Evolutionary conservation across 2,113 vertebrate species (phyloP), one percentile per base, ranked within the genome.

Genomic region (Centropristis striata): DNA sequence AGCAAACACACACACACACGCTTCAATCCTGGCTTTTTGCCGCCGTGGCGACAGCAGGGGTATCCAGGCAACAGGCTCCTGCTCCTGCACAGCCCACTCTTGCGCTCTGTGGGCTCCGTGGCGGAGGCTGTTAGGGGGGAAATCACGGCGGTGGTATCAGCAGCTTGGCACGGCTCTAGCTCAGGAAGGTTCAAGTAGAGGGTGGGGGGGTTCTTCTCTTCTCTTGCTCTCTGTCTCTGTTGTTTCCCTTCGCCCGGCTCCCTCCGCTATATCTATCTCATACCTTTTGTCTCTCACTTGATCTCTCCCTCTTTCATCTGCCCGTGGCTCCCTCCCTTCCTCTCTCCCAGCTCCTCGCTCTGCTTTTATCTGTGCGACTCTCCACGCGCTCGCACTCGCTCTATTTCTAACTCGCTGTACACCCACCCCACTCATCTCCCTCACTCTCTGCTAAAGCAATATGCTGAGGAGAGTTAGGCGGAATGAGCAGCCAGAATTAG

Each of bases 1-100:
- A 59, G 58, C 69, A 66, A 72, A 63, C 42, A 44, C n/a, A 36
- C 57, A 47, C 69, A 10, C 60, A 46, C 58, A 42, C 55, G 2
- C 59, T 54, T 80, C 61, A 23, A 18, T 81, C 75, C 74, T 80
- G 78, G 87, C 73, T 73, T 37, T 28, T 54, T 14, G 47, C 70
- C 71, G 16, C 80, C 21, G 81, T 36, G 69, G 85, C 47, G 51
- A 88, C 75, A 69, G 75, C 68, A 41, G 57, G 60, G 85, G 91
- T 93, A 86, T 92, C 92, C 90, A 92, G 91, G 92, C 92, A 93
- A 93, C 92, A 92, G 92, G 90, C 84, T 88, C 83, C 64, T 54
- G 77, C 53, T 80, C 25, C 75, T 28, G 71, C 63, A 58, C 70
- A 81, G 65, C 49, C 57, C 12, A 44, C 67, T 76, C 46, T 14